Base-by-base conservation (phyloP, 2,888 invertebrate genomes). In the Hyppa rectilinea region DNA sequence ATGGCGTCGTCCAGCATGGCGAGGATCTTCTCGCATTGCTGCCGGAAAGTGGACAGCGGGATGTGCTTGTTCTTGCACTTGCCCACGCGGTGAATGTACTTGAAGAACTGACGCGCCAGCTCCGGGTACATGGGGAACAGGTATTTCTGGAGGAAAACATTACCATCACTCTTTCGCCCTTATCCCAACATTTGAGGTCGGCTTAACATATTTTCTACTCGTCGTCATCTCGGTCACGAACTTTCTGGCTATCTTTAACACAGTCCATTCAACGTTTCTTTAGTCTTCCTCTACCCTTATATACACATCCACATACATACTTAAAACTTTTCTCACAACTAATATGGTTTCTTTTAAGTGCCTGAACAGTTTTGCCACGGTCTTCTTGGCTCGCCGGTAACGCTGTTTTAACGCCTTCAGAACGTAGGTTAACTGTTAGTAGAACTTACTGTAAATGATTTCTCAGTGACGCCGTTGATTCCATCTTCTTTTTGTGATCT, bases 101-200 rank as follows among this genome's bases (percentile, higher is more conserved):
- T 93, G 91, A 97, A 98, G 75, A 98, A 95, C 83, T 97, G 97
- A 23, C 96, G 95, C 1, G 97, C 98, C 85, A 98, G 95, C 82
- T 97, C 97, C 4, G 97, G 96, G 90, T 98, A 98, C 89, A 97
- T 96, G n/a, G 98, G 98, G 92, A 98, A 98, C 80, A 98, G 95
- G 92, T 97, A 97, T 85, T 97, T 96, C 97, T 97, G 94, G 43
- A 71, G 34, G 61, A 53, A 78, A 83, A 6, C 17, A 47, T 23
- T 5, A 23, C 23, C 45, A n/a, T 45, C 12, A 47, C 23, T 23
- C 23, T 23, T 12, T 23, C 7, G 4, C 45, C 10, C 47, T 47
- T 23, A 47, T 23, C 23, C 14, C 10, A 23, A n/a, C 12, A 12
- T 23, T 47, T 12, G 23, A 0, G 12, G 23, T 47, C 23, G 47